Base-by-base conservation (phyloP, 1,140 invertebrate genomes). In the Dryas iulia region DNA sequence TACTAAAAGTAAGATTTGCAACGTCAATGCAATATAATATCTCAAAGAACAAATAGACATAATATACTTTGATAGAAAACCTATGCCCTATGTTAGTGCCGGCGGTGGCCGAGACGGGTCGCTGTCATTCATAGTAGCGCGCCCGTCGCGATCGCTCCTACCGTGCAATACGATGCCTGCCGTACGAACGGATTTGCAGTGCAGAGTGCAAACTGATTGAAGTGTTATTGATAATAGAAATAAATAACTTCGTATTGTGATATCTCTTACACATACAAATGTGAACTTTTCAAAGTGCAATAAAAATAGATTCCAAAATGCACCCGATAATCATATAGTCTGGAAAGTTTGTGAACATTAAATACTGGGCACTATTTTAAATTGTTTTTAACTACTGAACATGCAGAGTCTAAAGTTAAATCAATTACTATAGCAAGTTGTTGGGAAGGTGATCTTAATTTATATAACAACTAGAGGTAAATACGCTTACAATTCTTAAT, bases 81-180 rank as follows among this genome's bases (percentile, higher is more conserved):
- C 18, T 59, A 25, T 60, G 33, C 26, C 6, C 62, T 56, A 35
- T 28, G 31, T 59, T 28, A 33, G 12, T 26, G 12, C 11, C 52
- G 39, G 35, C 35, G 14, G 35, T 14, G 35, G 39, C 14, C 2
- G 39, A 47, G 39, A 18, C 18, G 18, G 0, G 18, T 24, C 47
- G 4, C 26, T 30, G 28, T 59, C 66, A 68, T 56, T 68, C 66
- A 68, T 58, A 39, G 59, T 14, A 52, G 59, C 21, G 30, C 39
- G 2, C 28, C 21, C 57, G 65, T n/a, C 59, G 52, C 59, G 59
- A 14, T 62, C 59, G 33, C 66, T 58, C 53, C 57, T 54, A 54
- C 21, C 35, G 39, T 8, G 39, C 14, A 14, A 18, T 21, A 25
- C 35, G 59, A 62, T 53, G 24, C 2, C 33, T 21, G 21, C 3